phyloP scores from a whole-genome alignment of 2,113 vertebrate genomes.

The Tenebrosternarchus preto region DNA sequence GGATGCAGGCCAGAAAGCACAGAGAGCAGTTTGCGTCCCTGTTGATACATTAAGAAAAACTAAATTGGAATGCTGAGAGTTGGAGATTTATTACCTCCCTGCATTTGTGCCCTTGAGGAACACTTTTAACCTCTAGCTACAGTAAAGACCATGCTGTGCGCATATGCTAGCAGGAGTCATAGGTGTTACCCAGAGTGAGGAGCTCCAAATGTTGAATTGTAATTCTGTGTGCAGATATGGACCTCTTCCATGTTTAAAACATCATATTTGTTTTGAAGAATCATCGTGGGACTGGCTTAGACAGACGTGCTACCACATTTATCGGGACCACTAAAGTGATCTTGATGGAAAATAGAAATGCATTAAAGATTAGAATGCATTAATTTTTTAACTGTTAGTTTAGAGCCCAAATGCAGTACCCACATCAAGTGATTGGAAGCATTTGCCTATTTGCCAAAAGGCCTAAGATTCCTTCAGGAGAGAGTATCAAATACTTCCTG shows the following conservation, averaged over 20 bases:
- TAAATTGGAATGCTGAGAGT: background rate
- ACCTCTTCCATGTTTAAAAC: background rate
- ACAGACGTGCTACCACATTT: background rate
- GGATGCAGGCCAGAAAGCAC: background rate
- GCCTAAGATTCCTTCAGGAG: conserved; percentile 47
- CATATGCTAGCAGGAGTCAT: background rate
- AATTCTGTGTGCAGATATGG: conserved; percentile 3
- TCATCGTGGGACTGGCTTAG: background rate
- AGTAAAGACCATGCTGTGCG: conserved; percentile 14
- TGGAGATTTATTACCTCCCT: conserved; percentile 19
- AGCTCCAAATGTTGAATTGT: background rate
- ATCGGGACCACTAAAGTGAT: background rate
- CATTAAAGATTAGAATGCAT: conserved; percentile 15
- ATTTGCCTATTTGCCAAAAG: conserved; percentile 45
- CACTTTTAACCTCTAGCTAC: conserved; percentile 20
- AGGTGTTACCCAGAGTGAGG: background rate
- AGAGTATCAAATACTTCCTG: conserved; percentile 51
- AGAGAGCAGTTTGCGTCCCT: conserved; percentile 23
- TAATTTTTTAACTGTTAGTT: conserved; percentile 29
- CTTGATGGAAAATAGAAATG: background rate
- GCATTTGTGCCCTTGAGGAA: conserved; percentile 33
- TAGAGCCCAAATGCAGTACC: conserved; percentile 2
- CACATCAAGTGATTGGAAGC: conserved; percentile 47
- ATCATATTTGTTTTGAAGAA: background rate
- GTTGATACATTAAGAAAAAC: conserved; percentile 18